Evolutionary conservation across 2,888 invertebrate species (phyloP), one percentile per base, ranked within the genome.

Genomic region (Keiferia lycopersicella): DNA sequence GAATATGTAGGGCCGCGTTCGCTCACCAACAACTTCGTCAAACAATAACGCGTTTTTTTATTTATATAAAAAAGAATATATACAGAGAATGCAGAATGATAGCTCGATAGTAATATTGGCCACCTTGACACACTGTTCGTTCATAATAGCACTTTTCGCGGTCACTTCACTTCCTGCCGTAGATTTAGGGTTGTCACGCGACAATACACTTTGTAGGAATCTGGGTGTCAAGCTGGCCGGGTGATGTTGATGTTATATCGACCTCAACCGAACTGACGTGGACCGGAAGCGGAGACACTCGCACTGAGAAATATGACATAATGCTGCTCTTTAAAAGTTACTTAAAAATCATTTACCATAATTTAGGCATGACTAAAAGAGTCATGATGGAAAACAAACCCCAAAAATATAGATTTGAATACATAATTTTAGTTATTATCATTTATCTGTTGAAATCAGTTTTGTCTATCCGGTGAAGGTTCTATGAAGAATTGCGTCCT

Each of bases 51-150:
- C 69, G 66, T 71, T 75, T 68, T 68, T 73, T 68, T n/a, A n/a
- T n/a, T 68, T 73, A 70, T 75, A 76, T 68, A 66, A 71, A 65
- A 74, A 72, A 73, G 71, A 73, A 78, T 82, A 79, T 81, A 79
- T 79, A 82, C 78, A 82, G 69, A 73, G 75, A 76, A 75, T 75
- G 78, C 70, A 66, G 72, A 67, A 72, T 65, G 70, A 74, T 75
- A 73, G 68, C 70, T 73, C 67, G 64, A 65, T 67, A 69, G 74
- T 74, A 72, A 77, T 73, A 74, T 70, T 71, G 73, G 70, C 74
- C 74, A 72, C 76, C 78, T 79, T 77, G 75, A 81, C 80, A 76
- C 75, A 75, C 74, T 71, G 76, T 77, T 71, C 69, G 71, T 69
- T 56, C 65, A 62, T 66, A 62, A 65, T 63, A 22, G 66, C 58